A percentile compares a stretch with the other conserved stretches of the same genome.
phyloP scores from a whole-genome alignment of 2,113 vertebrate genomes.

The Microcebus murinus region DNA sequence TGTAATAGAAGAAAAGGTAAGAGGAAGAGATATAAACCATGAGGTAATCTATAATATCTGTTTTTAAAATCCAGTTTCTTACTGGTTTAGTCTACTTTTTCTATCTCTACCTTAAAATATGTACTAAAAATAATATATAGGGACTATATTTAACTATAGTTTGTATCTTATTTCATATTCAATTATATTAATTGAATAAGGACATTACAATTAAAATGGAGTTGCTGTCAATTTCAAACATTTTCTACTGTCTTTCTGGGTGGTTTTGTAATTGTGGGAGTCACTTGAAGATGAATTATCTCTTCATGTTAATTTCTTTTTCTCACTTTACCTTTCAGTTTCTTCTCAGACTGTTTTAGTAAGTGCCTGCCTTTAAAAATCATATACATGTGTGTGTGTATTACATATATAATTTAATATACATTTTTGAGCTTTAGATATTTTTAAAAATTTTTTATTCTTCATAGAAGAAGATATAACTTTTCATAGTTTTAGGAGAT shows the following conservation, averaged over 20 bases:
- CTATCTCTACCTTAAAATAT: constrained; percentile 43
- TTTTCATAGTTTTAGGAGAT: constrained; percentile 44
- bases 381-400: background rate
- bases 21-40: constrained; percentile 44
- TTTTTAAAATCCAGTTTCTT: constrained; percentile 44
- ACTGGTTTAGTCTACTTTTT: constrained; percentile 41
- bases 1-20: constrained; percentile 54
- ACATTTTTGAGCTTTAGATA: background rate
- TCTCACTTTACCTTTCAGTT: constrained; percentile 28
- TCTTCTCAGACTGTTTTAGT: constrained; percentile 30
- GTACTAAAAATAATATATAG: constrained; percentile 9
- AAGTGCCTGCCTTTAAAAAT: constrained; percentile 32
- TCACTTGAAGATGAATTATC: constrained; percentile 44
- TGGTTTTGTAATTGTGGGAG: background rate
- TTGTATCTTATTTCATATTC: constrained; percentile 55
- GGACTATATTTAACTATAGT: constrained; percentile 1
- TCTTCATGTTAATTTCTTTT: constrained; percentile 38
- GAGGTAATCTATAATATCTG: background rate
- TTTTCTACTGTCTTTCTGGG: constrained; percentile 14
- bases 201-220: constrained; percentile 37
- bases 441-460: constrained; percentile 30
- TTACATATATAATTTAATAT: background rate
- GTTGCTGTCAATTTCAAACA: constrained; percentile 6
- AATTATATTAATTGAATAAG: constrained; percentile 33
- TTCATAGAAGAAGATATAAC: background rate